Base-by-base conservation (phyloP, 2,888 invertebrate species). In the Branchipolynoe longqiensis region DNA sequence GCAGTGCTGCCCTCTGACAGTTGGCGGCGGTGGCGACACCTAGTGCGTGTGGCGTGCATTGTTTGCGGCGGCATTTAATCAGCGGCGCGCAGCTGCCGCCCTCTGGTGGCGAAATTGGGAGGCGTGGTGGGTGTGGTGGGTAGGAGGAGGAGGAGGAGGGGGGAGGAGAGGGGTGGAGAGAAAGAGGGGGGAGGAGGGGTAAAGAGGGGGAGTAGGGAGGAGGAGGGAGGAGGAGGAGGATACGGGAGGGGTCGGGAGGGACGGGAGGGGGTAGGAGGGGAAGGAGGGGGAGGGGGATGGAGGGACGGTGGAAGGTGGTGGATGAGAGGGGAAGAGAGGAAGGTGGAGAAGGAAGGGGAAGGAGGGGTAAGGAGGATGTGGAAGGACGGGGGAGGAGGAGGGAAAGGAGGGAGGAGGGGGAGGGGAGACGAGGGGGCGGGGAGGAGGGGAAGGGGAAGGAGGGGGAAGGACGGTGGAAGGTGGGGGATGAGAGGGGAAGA, bases 61-160 rank as follows among this genome's bases (percentile, higher is more conserved):
- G 69, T 69, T 18, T 12, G 38, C 25, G 69, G 69, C 3, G 69
- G 38, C 38, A 69, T 69, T 36, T 69, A 69, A 69, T 69, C 69
- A 69, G 69, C 14, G 38, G 3, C 12, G 69, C 38, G 38, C 14
- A 8, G 36, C 36, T 28, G n/a, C 62, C 31, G 62, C 25, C 62
- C 25, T 31, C 62, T 62, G 12, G 62, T 56, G 56, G 25, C n/a
- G 56, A 56, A 25, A 56, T n/a, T 56, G 56, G 56, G 56, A 56
- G 56, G 22, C 25, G 28, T 62, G 12, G 62, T 56, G 56, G 25
- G 56, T 22, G 25, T 22, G 25, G 25, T 56, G 56, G 56, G 56
- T n/a, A 25, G 22, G 22, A 31, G 1, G 1, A 2, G 62, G 62
- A 6, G 31, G 18, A 25, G 62, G 62, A n/a, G 58, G 62, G 62